Evolutionary conservation across 2,888 invertebrate genomes (phyloP), one percentile per base, ranked within the genome.

Genomic region (Caenorhabditis sinica): DNA sequence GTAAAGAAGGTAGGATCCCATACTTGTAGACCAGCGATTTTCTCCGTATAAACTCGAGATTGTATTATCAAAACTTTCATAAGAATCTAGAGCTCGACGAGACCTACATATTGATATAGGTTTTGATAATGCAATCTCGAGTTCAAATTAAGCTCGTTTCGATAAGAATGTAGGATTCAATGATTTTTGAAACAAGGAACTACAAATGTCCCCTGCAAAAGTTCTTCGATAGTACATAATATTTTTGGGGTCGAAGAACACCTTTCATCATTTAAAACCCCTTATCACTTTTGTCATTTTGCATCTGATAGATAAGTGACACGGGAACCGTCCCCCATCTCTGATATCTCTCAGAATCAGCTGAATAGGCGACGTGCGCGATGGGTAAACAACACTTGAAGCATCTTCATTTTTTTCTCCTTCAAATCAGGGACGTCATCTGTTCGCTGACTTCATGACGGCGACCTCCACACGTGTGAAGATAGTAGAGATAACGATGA

Each of bases 1-100:
- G 63, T 71, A 17, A 83, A 83, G 66, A 84, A 83, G 82, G 88
- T 88, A 28, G 9, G 36, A 23, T n/a, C 9, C 33, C n/a, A n/a
- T n/a, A n/a, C n/a, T n/a, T n/a, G n/a, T n/a, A n/a, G n/a, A n/a
- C n/a, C n/a, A n/a, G n/a, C n/a, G 9, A 36, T 36, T 36, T 36
- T 36, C 9, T 36, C 33, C 9, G 33, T 36, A 6, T n/a, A n/a
- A n/a, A n/a, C n/a, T n/a, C n/a, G n/a, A n/a, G n/a, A n/a, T n/a
- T n/a, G n/a, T n/a, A n/a, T n/a, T n/a, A n/a, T n/a, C n/a, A n/a
- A n/a, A n/a, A n/a, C n/a, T n/a, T n/a, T n/a, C n/a, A n/a, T n/a
- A n/a, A n/a, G n/a, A n/a, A n/a, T n/a, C n/a, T n/a, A n/a, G n/a
- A n/a, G n/a, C n/a, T n/a, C n/a, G n/a, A n/a, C n/a, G n/a, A n/a